A percentile compares a stretch with the other conserved stretches of the same genome.
These are phyloP conservation scores for Argya squamiceps DNA, from an alignment of 2,797 vertebrate genomes.

Conservation along the genomic window DNA sequence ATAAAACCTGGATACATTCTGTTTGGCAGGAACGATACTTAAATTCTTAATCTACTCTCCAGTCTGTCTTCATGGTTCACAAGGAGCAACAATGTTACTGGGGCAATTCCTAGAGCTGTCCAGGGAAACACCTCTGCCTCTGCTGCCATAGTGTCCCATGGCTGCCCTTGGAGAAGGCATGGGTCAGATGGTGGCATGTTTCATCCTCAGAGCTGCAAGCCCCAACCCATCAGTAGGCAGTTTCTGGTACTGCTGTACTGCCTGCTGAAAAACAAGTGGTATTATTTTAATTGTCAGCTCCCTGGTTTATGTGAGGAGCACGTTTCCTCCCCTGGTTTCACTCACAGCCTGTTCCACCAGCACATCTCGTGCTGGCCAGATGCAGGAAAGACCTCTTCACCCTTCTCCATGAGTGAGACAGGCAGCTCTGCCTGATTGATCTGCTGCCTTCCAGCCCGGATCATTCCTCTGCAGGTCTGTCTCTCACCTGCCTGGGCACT, in stretches of 20 bases:
- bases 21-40: neutral
- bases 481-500: constrained; percentile 26
- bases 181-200: neutral
- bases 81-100: neutral
- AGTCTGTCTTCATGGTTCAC: neutral
- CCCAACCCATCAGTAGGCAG: neutral
- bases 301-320: neutral
- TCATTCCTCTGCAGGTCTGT: constrained; percentile 23
- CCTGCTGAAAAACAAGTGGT: neutral
- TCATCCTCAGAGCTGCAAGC: neutral
- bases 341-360: neutral
- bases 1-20: neutral
- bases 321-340: neutral
- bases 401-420: neutral
- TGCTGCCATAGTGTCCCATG: fast-evolving
- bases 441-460: neutral
- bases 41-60: neutral
- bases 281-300: neutral
- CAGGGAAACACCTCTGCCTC: neutral
- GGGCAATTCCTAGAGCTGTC: neutral
- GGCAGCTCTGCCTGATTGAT: constrained; percentile 9
- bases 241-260: neutral
- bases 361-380: fast-evolving
- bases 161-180: neutral
- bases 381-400: neutral